phyloP scores from a whole-genome alignment of 2,888 invertebrate species.

The Nysson spinosus region DNA sequence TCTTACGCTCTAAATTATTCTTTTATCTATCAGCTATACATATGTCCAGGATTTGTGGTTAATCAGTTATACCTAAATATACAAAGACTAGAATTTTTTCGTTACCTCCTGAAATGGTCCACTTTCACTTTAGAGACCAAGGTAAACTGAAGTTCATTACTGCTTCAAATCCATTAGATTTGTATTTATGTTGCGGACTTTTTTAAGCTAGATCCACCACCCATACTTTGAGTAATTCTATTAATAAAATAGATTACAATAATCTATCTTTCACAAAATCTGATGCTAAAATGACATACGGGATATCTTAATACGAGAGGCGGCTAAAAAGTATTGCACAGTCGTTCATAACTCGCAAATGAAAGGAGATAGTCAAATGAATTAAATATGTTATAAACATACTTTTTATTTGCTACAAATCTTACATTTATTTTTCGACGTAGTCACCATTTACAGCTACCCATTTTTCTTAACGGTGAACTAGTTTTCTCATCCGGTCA shows the following conservation, averaged over 20 bases:
- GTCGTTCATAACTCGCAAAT: no score
- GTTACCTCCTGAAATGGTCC: conserved; percentile 57
- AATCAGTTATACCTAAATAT: conserved; percentile 61
- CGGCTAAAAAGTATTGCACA: no score
- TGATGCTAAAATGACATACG: no score
- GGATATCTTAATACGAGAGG: no score
- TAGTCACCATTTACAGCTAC: no score
- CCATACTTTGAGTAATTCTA: conserved; percentile 10
- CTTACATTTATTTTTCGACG: no score
- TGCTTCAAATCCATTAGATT: conserved; percentile 57
- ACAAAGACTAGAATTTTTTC: conserved; percentile 57
- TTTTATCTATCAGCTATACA: conserved; percentile 63
- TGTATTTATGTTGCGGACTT: conserved; percentile 57
- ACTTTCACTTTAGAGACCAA: conserved; percentile 65
- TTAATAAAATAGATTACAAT: background rate
- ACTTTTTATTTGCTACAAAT: no score
- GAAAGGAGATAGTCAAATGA: no score
- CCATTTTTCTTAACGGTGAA: no score
- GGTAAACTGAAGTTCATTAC: conserved; percentile 62
- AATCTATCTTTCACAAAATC: background rate
- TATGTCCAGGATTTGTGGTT: conserved; percentile 69
- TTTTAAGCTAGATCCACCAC: conserved; percentile 50
- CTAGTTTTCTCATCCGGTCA: no score
- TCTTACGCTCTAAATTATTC: conserved; percentile 67
- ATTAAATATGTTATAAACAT: no score